Evolutionary conservation across 1,140 invertebrate genomes (phyloP), one percentile per base, ranked within the genome.

Genomic region (Drosophila setifemur): DNA sequence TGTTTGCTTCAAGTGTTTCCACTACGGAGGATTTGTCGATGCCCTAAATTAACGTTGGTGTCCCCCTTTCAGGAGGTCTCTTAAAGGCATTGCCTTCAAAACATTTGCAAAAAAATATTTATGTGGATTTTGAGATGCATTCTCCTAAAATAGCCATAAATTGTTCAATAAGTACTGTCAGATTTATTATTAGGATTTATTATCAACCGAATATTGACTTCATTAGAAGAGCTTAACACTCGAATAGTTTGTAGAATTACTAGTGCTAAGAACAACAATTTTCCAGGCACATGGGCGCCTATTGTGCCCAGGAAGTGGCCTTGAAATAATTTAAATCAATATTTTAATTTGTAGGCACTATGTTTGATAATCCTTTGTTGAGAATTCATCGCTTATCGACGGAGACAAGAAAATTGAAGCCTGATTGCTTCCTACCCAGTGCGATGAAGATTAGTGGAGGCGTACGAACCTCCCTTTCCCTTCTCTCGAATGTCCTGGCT

Each of bases 1-100:
- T 73, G 45, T 58, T 61, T 55, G 61, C 31, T 49, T 53, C 63
- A 74, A 81, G 73, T 81, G 70, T 54, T 57, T 63, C 39, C 76
- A 75, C 52, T 31, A 28, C 45, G 12, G 28, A 37, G 26, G 19
- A 26, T 18, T 29, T 33, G 18, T 39, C 44, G 39, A 69, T 74
- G 18, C 33, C 28, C 19, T 6, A 43, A 58, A 58, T 61, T 21
- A 58, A 61, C 53, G 43, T 26, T 26, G 3, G n/a, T 31, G n/a
- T n/a, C n/a, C n/a, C n/a, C n/a, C 29, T 11, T 2, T 31, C 29
- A 6, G 11, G 11, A 12, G 31, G 14, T 14, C 7, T 14, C 11
- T 12, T 11, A 33, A 1, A 14, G 4, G 2, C 7, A 5, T 33
- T 4, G 6, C 1, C 11, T 7, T n/a, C n/a, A n/a, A 5, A 33